These are phyloP conservation scores for Raja brachyura DNA, from an alignment of 2,113 vertebrate species.

Conservation along the genomic window DNA sequence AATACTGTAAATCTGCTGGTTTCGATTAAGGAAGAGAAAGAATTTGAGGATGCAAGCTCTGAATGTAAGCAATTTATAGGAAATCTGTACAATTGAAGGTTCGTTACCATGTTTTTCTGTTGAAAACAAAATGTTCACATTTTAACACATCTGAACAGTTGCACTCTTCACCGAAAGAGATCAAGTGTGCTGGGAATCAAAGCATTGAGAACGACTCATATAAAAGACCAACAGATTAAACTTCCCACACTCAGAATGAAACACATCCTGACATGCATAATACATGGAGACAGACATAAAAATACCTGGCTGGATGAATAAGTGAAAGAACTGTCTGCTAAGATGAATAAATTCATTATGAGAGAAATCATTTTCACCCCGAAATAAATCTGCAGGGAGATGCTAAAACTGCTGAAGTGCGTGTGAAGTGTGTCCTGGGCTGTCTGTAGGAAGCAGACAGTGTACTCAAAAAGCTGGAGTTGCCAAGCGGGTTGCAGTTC, in stretches of 20 bases:
- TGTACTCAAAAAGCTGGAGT: too few relatives aligned
- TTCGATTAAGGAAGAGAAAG: not conserved
- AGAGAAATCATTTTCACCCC: not conserved
- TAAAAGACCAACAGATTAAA: not conserved
- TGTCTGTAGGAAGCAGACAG: not conserved
- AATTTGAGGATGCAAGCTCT: not conserved
- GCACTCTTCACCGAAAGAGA: not conserved
- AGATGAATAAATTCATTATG: not conserved
- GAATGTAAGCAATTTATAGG: not conserved
- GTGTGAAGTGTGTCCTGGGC: not conserved
- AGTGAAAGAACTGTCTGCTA: conserved; percentile 17
- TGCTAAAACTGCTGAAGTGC: not conserved
- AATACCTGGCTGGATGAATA: not conserved
- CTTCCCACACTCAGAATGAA: not conserved
- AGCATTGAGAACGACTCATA: not conserved
- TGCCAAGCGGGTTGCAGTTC: too few relatives aligned
- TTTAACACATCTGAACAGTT: not conserved
- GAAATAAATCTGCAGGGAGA: not conserved
- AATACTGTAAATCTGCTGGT: too few relatives aligned
- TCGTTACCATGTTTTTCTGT: not conserved
- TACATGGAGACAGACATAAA: conserved; percentile 1
- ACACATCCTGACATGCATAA: conserved; percentile 10
- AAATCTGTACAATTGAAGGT: not conserved
- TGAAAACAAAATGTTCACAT: not conserved
- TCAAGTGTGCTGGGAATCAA: not conserved